Evolutionary conservation across 2,113 vertebrate genomes (phyloP).

Genomic region (Pseudorectes ferrugineus): DNA sequence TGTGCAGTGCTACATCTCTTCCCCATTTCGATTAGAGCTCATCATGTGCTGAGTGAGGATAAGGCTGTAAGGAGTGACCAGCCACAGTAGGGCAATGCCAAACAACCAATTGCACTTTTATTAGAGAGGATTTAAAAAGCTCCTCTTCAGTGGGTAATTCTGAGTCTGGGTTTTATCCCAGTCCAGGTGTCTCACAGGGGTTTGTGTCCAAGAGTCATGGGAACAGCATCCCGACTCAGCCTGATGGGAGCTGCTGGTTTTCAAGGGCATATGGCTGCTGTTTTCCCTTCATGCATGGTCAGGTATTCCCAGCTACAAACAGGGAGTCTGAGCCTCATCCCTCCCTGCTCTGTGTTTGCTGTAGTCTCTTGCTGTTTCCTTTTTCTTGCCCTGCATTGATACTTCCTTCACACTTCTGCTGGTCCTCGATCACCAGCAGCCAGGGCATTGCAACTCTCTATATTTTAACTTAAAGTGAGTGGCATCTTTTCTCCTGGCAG

Average conservation of each 20-base stretch:
- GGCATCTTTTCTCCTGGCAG: slow-evolving; percentile 52
- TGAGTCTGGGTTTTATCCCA: background rate
- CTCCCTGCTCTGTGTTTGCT: background rate
- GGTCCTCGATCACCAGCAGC: background rate
- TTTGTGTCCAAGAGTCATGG: background rate
- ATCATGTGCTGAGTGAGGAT: background rate
- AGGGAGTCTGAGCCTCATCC: background rate
- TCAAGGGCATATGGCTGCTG: background rate
- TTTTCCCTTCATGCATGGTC: background rate
- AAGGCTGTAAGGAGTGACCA: background rate
- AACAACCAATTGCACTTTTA: background rate
- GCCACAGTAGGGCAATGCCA: background rate
- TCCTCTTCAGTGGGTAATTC: background rate
- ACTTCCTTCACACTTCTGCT: background rate
- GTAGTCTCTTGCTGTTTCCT: background rate
- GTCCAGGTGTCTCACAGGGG: background rate
- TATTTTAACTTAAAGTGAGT: slow-evolving; percentile 25
- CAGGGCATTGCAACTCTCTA: background rate
- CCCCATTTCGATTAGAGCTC: background rate
- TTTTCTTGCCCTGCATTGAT: background rate
- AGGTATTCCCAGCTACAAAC: background rate
- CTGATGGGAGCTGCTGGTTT: background rate
- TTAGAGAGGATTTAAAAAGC: background rate
- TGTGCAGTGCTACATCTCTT: background rate
- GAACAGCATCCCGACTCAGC: background rate